phyloP scores from a whole-genome alignment of 2,888 invertebrate genomes.

The Drosophila neoperkinsi region DNA sequence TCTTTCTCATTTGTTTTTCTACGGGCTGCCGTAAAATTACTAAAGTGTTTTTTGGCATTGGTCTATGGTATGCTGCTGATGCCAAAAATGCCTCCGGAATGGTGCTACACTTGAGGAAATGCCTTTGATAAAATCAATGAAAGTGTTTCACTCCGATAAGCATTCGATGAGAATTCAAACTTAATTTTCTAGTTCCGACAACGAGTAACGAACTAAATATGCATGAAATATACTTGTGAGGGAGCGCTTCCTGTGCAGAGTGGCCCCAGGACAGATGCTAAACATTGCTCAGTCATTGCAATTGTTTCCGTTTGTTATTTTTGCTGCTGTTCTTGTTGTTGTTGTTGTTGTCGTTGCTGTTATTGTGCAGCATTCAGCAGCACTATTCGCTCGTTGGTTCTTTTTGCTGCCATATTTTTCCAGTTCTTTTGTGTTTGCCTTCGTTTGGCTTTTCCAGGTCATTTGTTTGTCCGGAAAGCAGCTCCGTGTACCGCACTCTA shows the following conservation, averaged over 20 bases:
- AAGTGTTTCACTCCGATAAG: constrained; percentile 31
- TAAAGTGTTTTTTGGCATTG: constrained; percentile 39
- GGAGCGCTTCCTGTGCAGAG: constrained; percentile 15
- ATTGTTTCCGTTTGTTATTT: constrained; percentile 68
- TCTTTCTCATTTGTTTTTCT: background rate
- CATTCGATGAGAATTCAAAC: constrained; percentile 61
- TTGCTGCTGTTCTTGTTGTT: background rate
- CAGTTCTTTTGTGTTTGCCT: constrained; percentile 69
- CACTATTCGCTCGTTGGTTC: constrained; percentile 1
- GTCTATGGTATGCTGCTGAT: constrained; percentile 22
- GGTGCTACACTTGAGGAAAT: background rate
- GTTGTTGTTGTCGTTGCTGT: background rate
- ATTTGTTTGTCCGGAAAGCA: constrained; percentile 74
- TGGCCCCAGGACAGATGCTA: constrained; percentile 69
- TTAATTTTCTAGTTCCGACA: constrained; percentile 66
- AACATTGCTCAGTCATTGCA: constrained; percentile 79
- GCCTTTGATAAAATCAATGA: constrained; percentile 10
- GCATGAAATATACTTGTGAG: constrained; percentile 29
- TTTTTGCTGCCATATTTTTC: constrained; percentile 59
- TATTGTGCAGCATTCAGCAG: constrained; percentile 44
- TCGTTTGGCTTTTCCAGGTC: constrained; percentile 80
- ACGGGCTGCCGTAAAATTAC: constrained; percentile 15
- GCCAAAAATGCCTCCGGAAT: constrained; percentile 34
- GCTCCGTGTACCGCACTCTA: constrained; percentile 19
- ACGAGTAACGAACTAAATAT: constrained; percentile 47